These are phyloP conservation scores for Salticus scenicus DNA, from an alignment of 2,888 invertebrate species.

Conservation along the genomic window DNA sequence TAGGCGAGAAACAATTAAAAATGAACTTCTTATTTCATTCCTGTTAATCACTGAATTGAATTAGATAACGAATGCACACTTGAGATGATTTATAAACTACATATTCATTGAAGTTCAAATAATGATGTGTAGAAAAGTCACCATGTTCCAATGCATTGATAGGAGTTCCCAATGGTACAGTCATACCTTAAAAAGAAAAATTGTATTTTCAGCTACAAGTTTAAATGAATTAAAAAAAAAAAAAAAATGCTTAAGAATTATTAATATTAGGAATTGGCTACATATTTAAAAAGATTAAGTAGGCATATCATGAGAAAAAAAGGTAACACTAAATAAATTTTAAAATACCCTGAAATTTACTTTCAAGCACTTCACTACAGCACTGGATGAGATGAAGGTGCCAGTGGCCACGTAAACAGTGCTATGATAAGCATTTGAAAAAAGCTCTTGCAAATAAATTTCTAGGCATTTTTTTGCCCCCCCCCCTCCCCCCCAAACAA, in stretches of 20 bases:
- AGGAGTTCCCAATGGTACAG: slow-evolving; percentile 72
- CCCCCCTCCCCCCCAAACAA: too few species aligned
- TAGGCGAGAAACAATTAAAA: slow-evolving; percentile 29
- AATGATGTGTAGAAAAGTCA: slow-evolving; percentile 37
- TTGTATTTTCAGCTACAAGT: too few species aligned
- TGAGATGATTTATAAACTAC: slow-evolving; percentile 72
- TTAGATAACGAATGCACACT: slow-evolving; percentile 72
- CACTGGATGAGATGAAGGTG: too few species aligned
- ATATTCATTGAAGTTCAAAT: slow-evolving; percentile 72
- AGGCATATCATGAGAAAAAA: background rate
- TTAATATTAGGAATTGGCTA: too few species aligned
- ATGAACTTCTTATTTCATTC: slow-evolving; percentile 10
- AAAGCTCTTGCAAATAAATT: too few species aligned
- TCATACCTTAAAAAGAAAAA: slow-evolving; percentile 68
- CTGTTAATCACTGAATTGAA: slow-evolving; percentile 57
- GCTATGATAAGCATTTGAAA: too few species aligned
- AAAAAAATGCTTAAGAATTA: too few species aligned
- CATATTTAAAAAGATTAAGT: background rate
- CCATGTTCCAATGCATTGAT: slow-evolving; percentile 60
- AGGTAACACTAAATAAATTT: background rate
- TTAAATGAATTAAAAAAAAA: slow-evolving; percentile 1
- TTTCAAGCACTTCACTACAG: too few species aligned
- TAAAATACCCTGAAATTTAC: too few species aligned
- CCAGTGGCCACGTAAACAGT: too few species aligned
- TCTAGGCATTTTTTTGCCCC: too few species aligned